Base-by-base conservation (phyloP, 2,113 vertebrate species). In the Hippotragus niger region DNA sequence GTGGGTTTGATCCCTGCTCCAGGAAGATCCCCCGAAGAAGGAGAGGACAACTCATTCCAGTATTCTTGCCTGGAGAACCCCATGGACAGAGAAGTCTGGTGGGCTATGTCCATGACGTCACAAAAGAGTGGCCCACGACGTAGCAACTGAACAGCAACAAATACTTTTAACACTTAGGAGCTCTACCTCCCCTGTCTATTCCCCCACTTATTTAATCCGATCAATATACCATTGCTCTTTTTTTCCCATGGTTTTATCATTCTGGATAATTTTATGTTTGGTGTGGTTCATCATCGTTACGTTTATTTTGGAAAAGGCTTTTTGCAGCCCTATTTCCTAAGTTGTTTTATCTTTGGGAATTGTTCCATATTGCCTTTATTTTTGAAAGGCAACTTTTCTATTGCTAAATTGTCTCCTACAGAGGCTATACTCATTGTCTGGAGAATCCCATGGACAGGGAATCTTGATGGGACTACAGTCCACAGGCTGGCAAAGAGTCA, bases 261-360 rank as follows among this genome's bases (percentile, higher is more conserved):
- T 93, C 31, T 78, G 50, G 3, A 45, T 92, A 67, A 78, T 85
- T 91, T 84, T 83, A 47, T 33, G 0, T 74, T 74, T 74, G 50
- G 6, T 95, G 40, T 10, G 3, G 23, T 92, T 90, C 40, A 9
- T 85, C 12, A 2, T 91, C 55, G 3, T 16, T 82, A 53, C 47
- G 29, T 16, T 27, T 43, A 67, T 62, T 47, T 82, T 91, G 40
- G 31, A 67, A 53, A 83, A n/a, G 3, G 40, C 3, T 36, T 57
- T 74, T 78, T 52, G 33, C 23, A 57, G 47, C 12, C 6, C 1
- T 84, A 21, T 55, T 95, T 50, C 47, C 60, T 40, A 76, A 92
- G 57, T 74, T 64, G 31, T 83, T 97, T 94, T 43, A 17, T 74
- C 29, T 94, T 97, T 93, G 76, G 36, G 9, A 76, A 52, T 71